phyloP scores from a whole-genome alignment of 2,113 vertebrate genomes.

The Sterna hirundo region DNA sequence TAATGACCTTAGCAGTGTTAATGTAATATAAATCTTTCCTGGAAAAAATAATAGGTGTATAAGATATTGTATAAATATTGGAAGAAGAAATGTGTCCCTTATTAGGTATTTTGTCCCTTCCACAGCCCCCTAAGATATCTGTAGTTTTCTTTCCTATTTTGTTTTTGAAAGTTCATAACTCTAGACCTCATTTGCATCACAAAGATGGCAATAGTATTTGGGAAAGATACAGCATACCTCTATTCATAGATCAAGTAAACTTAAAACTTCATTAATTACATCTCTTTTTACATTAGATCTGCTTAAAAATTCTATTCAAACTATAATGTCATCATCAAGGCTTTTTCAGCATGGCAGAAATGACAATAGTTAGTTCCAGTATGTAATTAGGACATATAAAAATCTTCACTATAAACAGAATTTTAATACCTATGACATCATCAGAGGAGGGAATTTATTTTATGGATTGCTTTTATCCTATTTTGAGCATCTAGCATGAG shows the following conservation, averaged over 20 bases:
- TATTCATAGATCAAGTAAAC: constrained; percentile 11
- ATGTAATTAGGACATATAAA: constrained; percentile 49
- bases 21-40: background rate
- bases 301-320: constrained; percentile 38
- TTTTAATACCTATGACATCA: constrained; percentile 34
- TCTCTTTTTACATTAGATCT: constrained; percentile 31
- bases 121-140: background rate
- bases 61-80: background rate
- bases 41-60: background rate
- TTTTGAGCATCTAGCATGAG: constrained; percentile 37
- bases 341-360: constrained; percentile 27
- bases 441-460: constrained; percentile 39
- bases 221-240: background rate
- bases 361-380: constrained; percentile 42
- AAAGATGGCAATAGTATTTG: background rate
- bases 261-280: constrained; percentile 42
- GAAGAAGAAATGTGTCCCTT: background rate
- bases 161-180: background rate
- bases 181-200: background rate
- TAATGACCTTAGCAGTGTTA: background rate
- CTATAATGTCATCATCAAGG: constrained; percentile 35
- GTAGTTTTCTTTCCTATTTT: background rate
- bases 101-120: background rate
- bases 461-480: constrained; percentile 50
- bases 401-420: constrained; percentile 48